Base-by-base conservation (phyloP, 2,888 invertebrate species). In the Ecliptopera silaceata region DNA sequence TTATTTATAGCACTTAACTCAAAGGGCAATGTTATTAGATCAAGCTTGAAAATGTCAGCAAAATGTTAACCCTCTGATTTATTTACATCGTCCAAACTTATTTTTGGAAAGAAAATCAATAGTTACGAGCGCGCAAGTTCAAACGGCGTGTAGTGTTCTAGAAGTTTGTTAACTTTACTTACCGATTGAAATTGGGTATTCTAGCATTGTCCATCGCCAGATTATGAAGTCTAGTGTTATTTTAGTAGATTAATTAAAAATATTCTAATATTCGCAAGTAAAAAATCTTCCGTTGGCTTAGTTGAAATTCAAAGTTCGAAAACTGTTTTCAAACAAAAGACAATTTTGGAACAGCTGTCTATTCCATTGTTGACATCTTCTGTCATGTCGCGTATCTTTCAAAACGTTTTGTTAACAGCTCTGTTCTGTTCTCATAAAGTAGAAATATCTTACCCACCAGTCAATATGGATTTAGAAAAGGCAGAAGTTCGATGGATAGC, bases 31-130 rank as follows among this genome's bases (percentile, higher is more conserved):
- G 56, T 60, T 55, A 58, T 18, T 43, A 56, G 54, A 53, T 39
- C 48, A 42, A 56, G 59, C 49, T 55, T 50, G 47, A 66, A 70
- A 73, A 73, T 69, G 70, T 63, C 69, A 76, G 66, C 64, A 70
- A 79, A 78, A 78, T 70, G 73, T 66, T 77, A 77, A 65, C 71
- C 67, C 77, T 79, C 81, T 87, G 85, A 88, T 91, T 91, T 91
- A 91, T 91, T 91, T 91, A 91, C 90, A 90, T 88, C 83, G 74
- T 78, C 71, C 78, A 74, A 80, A 79, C 79, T 84, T 89, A 89
- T 88, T 89, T 88, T 88, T 74, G 75, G 84, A 82, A 72, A 71
- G 77, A 91, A 91, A 91, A 91, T 91, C 91, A 87, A 91, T 91
- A 91, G 78, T 72, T 72, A 82, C 71, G 42, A 87, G 88, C 90